Evolutionary conservation across 2,797 vertebrate genomes (phyloP).

Genomic region (Miopithecus talapoin): DNA sequence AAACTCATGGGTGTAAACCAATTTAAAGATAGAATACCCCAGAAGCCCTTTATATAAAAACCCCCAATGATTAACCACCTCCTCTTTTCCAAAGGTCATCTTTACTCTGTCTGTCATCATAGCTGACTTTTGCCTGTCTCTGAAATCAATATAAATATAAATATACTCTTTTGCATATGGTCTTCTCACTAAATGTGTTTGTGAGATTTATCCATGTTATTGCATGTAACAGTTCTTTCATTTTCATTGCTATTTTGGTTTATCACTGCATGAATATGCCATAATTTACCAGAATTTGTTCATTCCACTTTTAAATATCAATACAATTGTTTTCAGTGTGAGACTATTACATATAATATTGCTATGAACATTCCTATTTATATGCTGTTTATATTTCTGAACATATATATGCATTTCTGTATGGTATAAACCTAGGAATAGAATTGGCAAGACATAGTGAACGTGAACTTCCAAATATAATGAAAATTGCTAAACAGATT

Average conservation of each 20-base stretch:
- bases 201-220: neutral
- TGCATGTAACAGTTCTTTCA: neutral
- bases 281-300: neutral
- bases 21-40: neutral
- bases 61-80: neutral
- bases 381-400: neutral
- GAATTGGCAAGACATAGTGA: neutral
- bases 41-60: neutral
- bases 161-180: neutral
- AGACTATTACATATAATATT: neutral
- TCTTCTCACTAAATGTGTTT: neutral
- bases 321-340: neutral
- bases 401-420: neutral
- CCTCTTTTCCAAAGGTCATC: neutral
- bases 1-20: neutral
- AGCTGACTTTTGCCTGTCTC: neutral
- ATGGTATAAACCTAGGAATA: neutral
- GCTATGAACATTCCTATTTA: neutral
- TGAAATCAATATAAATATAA: neutral
- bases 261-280: neutral
- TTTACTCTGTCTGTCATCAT: neutral
- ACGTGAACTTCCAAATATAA: conserved; percentile 13
- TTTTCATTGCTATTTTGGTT: neutral
- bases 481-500: neutral
- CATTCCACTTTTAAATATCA: neutral